Conservation (phyloP, 2,888 invertebrate genomes). For the Pandemis corylana region DNA sequence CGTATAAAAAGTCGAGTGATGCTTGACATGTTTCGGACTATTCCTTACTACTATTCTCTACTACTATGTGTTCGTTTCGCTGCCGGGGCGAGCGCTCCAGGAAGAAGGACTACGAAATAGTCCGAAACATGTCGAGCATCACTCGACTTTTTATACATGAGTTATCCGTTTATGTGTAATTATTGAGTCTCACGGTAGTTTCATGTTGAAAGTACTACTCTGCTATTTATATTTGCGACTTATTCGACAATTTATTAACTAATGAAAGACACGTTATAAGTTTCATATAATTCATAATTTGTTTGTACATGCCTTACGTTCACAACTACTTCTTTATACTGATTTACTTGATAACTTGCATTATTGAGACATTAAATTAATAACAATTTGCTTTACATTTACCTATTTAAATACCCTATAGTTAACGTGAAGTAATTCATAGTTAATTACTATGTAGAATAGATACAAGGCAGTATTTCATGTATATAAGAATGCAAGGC, state of each 20-base stretch:
- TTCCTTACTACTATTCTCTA: no score
- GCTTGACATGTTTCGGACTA: no score
- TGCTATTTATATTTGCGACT: no score
- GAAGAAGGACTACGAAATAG: no score
- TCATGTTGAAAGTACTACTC: no score
- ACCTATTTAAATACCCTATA: conserved; percentile 17
- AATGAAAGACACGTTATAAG: background rate
- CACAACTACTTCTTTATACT: background rate
- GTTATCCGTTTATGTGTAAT: no score
- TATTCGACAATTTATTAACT: background rate
- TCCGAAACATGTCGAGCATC: no score
- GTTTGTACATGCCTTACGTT: conserved; percentile 1
- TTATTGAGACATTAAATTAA: conserved; percentile 39
- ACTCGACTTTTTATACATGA: no score
- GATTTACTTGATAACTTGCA: conserved; percentile 15
- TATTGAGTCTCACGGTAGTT: no score
- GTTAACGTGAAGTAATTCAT: conserved; percentile 8
- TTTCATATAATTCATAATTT: background rate
- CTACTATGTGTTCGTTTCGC: no score
- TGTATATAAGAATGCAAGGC: background rate
- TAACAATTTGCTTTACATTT: conserved; percentile 27
- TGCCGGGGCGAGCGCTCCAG: no score
- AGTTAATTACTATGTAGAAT: background rate
- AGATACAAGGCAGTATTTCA: background rate
- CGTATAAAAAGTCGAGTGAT: no score